phyloP scores from a whole-genome alignment of 2,888 invertebrate species.

The Zele albiditarsus region DNA sequence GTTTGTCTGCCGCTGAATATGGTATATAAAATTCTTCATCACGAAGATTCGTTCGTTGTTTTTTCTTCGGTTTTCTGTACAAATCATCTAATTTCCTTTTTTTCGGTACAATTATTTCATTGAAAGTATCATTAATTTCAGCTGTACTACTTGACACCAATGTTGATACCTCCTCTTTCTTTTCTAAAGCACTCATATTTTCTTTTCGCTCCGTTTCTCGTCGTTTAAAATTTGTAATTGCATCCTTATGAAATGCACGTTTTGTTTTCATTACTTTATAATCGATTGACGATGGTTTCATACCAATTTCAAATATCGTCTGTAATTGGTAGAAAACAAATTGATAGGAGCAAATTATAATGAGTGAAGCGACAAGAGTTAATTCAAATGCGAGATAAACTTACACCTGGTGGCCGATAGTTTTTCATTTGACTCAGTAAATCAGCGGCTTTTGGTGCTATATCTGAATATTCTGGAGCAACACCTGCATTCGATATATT shows the following conservation, averaged over 20 bases:
- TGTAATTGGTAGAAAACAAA: slow-evolving; percentile 70
- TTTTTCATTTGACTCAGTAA: slow-evolving; percentile 81
- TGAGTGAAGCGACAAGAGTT: background rate
- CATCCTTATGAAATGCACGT: slow-evolving; percentile 81
- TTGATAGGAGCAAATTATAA: background rate
- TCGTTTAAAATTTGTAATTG: slow-evolving; percentile 74
- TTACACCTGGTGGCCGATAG: slow-evolving; percentile 84
- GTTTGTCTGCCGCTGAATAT: slow-evolving; percentile 87
- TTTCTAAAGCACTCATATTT: slow-evolving; percentile 47
- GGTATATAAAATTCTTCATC: slow-evolving; percentile 91
- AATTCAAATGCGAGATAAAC: slow-evolving; percentile 56
- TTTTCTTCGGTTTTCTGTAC: slow-evolving; percentile 75
- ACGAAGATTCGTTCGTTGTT: slow-evolving; percentile 74
- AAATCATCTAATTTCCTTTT: slow-evolving; percentile 76
- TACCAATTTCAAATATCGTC: slow-evolving; percentile 95
- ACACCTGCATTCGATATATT: slow-evolving; percentile 75
- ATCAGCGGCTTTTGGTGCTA: slow-evolving; percentile 56
- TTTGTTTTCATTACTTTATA: slow-evolving; percentile 92
- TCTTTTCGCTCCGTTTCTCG: slow-evolving; percentile 68
- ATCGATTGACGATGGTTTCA: slow-evolving; percentile 84
- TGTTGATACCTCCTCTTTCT: slow-evolving; percentile 41
- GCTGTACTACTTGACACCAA: slow-evolving; percentile 74
- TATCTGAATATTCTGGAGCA: slow-evolving; percentile 76
- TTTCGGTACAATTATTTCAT: slow-evolving; percentile 76
- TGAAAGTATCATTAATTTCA: slow-evolving; percentile 77